A percentile compares a stretch with the other conserved stretches of the same genome.
phyloP scores from a whole-genome alignment of 2,113 vertebrate genomes.

The Passerina amoena region DNA sequence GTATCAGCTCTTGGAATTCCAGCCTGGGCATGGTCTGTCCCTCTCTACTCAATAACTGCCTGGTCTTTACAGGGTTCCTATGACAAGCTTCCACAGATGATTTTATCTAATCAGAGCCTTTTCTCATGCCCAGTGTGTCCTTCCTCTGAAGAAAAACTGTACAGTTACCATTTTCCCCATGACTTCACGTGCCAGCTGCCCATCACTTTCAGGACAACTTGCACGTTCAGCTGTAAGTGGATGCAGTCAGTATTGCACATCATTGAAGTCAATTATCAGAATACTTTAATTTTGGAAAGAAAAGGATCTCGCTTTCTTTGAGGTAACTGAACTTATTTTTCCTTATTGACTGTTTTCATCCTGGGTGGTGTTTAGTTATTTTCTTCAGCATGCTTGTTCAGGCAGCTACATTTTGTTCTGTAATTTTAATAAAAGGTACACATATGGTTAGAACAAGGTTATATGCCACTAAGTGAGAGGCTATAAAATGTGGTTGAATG shows the following conservation, averaged over 20 bases:
- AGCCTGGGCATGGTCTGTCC: fast-evolving
- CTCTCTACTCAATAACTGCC: neutral
- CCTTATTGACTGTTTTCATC: neutral
- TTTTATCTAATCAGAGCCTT: neutral
- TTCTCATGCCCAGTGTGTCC: neutral
- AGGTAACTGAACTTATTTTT: neutral
- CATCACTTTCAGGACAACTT: neutral
- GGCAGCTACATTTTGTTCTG: neutral
- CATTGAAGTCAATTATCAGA: neutral
- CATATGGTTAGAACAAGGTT: neutral
- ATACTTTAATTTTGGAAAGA: neutral
- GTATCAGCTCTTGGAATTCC: neutral
- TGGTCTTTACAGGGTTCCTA: neutral
- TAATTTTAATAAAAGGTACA: neutral
- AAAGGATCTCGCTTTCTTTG: neutral
- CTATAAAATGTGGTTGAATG: neutral
- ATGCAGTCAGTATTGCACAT: neutral
- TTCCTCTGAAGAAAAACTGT: neutral
- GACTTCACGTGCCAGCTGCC: neutral
- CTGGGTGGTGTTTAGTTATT: neutral
- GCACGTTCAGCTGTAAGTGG: neutral
- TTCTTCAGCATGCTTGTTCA: neutral
- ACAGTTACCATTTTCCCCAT: neutral
- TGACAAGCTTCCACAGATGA: neutral
- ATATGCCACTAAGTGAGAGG: neutral